Conservation (phyloP, 1,140 invertebrate species). For the Drosophila nebulosa region DNA sequence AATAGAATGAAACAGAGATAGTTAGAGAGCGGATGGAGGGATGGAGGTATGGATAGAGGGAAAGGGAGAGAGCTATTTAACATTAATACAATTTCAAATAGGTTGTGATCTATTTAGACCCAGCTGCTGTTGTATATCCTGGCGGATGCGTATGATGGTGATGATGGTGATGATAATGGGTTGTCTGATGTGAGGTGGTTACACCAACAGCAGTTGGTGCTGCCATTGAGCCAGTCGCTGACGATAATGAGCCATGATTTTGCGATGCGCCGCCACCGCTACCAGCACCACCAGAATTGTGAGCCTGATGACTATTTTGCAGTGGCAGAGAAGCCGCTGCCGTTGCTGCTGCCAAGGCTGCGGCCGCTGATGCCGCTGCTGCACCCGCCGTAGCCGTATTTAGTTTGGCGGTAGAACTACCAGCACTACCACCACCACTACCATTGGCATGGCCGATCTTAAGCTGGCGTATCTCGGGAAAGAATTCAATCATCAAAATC, state of each 20-base stretch:
- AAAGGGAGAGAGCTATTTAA: constrained; percentile 34
- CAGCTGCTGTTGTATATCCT: constrained; percentile 15
- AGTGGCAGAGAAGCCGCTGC: constrained; percentile 52
- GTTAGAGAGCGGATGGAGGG: background rate
- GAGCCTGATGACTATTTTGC: constrained; percentile 25
- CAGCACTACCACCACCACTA: background rate
- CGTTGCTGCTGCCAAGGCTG: constrained; percentile 55
- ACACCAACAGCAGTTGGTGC: background rate
- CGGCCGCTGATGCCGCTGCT: constrained; percentile 46
- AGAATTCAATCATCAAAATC: constrained; percentile 87
- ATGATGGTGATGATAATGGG: constrained; percentile 43
- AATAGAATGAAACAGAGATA: constrained; percentile 12
- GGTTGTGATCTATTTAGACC: constrained; percentile 40
- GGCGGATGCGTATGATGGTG: constrained; percentile 9
- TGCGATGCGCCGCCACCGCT: background rate
- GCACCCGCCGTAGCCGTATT: constrained; percentile 61
- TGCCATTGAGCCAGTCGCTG: constrained; percentile 6
- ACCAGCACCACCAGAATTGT: constrained; percentile 1
- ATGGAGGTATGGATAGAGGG: background rate
- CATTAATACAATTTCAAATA: background rate
- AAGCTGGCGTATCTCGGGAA: constrained; percentile 85
- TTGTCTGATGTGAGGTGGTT: constrained; percentile 24
- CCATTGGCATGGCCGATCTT: constrained; percentile 54
- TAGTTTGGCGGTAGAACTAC: constrained; percentile 30
- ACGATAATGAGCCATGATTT: constrained; percentile 3